Conservation (phyloP, 2,113 vertebrate genomes). For the Gymnogyps californianus region DNA sequence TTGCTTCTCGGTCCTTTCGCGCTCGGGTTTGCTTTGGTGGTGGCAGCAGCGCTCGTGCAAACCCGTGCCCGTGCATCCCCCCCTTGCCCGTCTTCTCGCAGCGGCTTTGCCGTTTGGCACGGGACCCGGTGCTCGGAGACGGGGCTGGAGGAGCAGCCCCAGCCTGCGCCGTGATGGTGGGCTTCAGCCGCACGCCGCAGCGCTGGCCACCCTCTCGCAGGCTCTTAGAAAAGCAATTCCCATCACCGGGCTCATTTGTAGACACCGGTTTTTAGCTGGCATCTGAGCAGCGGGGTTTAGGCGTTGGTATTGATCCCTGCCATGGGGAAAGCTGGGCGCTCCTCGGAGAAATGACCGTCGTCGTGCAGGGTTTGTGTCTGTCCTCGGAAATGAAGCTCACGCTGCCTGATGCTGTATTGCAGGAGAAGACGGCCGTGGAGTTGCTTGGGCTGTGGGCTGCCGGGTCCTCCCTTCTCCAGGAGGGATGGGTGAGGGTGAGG, state of each 20-base stretch:
- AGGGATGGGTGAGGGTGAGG: not conserved
- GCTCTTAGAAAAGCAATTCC: not conserved
- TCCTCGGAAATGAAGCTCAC: not conserved
- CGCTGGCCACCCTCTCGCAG: fast-evolving
- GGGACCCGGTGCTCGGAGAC: fast-evolving
- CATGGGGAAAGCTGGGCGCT: fast-evolving
- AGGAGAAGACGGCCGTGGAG: fast-evolving
- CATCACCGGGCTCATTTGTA: fast-evolving
- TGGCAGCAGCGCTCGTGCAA: not conserved
- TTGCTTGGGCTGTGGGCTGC: not conserved
- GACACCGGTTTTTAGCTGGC: fast-evolving
- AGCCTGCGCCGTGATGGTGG: fast-evolving
- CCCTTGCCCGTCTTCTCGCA: fast-evolving
- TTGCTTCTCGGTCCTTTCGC: not conserved
- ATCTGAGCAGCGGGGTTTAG: fast-evolving
- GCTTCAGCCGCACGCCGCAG: fast-evolving
- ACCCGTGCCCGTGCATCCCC: fast-evolving
- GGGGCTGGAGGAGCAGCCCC: not conserved
- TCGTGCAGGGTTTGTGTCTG: fast-evolving
- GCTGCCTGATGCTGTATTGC: fast-evolving
- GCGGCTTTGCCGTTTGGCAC: not conserved
- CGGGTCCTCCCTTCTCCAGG: not conserved
- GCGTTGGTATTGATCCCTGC: fast-evolving
- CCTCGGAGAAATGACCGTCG: fast-evolving
- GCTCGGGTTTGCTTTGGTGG: not conserved